These are phyloP conservation scores for Xiphophorus maculatus DNA, from an alignment of 2,113 vertebrate species.

Conservation along the genomic window DNA sequence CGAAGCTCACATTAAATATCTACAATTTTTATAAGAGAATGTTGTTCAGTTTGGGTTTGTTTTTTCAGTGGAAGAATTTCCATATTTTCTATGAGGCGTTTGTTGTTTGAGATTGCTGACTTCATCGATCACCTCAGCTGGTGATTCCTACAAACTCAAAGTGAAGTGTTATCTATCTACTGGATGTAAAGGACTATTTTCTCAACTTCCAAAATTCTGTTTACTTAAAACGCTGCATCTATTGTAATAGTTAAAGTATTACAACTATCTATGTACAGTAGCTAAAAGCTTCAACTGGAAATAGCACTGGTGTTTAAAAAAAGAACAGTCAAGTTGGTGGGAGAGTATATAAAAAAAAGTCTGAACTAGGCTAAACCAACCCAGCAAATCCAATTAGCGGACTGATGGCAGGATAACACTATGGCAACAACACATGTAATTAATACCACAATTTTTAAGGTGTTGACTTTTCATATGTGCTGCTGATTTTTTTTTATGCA, in stretches of 20 bases:
- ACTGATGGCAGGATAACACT: conserved; percentile 10
- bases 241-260: neutral
- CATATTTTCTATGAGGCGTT: neutral
- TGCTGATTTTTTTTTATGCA: neutral
- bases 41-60: neutral
- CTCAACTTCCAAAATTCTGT: neutral
- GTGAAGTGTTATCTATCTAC: no score
- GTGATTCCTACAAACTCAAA: no score
- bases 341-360: neutral
- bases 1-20: neutral
- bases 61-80: neutral
- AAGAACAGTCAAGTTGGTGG: neutral
- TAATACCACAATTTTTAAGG: conserved; percentile 2
- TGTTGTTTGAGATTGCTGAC: no score
- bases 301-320: neutral
- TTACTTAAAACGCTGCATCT: neutral
- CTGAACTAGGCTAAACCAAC: conserved; percentile 13
- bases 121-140: no score
- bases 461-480: neutral
- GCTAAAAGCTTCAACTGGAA: conserved; percentile 12
- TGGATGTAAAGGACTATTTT: no score
- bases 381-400: conserved; percentile 29
- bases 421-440: conserved; percentile 5
- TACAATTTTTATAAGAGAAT: neutral
- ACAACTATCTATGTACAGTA: neutral